Conservation (phyloP, 2,888 invertebrate species). For the Limnephilus rhombicus region DNA sequence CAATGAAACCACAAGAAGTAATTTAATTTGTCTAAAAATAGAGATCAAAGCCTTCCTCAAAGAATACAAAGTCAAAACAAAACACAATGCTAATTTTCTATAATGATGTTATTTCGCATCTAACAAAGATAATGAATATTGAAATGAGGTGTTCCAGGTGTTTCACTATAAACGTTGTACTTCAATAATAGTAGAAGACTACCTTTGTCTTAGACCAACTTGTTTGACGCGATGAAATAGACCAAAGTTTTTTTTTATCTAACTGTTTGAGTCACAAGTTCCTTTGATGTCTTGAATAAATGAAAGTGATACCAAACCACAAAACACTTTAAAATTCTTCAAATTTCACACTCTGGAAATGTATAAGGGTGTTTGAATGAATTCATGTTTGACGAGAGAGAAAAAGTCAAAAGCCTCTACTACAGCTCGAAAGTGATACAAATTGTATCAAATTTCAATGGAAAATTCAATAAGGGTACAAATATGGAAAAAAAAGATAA, state of each 20-base stretch:
- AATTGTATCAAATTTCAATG: slow-evolving; percentile 25
- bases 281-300: not conserved
- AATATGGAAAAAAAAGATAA: slow-evolving; percentile 40
- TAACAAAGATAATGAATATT: not conserved
- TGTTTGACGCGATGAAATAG: not conserved
- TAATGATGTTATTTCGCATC: not conserved
- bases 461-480: slow-evolving; percentile 20
- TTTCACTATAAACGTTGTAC: not conserved
- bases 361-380: slow-evolving; percentile 10
- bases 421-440: not conserved
- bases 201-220: not conserved
- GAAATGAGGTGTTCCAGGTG: not conserved
- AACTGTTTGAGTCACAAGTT: not conserved
- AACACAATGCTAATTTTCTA: not conserved
- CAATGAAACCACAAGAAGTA: not conserved
- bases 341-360: not conserved
- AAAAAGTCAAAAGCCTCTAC: not conserved
- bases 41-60: not conserved
- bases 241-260: not conserved
- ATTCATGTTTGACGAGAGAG: not conserved
- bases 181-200: not conserved
- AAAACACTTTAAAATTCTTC: not conserved
- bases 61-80: not conserved
- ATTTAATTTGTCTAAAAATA: not conserved
- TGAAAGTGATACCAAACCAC: not conserved